These are phyloP conservation scores for Phymatocera aterrima DNA, from an alignment of 2,888 invertebrate genomes.

Conservation along the genomic window DNA sequence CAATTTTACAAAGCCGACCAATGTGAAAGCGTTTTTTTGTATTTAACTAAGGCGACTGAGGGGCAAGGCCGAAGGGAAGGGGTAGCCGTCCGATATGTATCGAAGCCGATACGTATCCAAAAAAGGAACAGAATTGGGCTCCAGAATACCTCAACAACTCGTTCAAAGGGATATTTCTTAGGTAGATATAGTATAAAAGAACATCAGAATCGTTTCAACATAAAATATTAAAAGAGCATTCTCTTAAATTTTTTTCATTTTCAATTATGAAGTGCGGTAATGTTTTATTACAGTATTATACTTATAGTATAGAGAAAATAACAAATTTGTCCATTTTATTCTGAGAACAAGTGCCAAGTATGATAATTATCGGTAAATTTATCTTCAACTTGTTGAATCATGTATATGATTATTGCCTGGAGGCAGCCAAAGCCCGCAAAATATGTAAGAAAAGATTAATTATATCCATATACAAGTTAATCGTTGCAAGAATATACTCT, in stretches of 20 bases:
- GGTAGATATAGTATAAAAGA: background rate
- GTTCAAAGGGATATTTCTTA: background rate
- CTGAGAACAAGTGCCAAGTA: conserved; percentile 9
- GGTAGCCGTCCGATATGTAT: too few species aligned
- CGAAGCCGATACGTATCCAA: background rate
- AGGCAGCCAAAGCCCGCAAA: conserved; percentile 83
- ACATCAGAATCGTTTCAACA: background rate
- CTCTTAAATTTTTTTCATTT: background rate
- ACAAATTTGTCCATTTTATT: conserved; percentile 9
- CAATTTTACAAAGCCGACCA: too few species aligned
- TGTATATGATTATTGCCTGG: conserved; percentile 67
- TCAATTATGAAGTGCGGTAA: background rate
- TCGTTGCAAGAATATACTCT: conserved; percentile 91
- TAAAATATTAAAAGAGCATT: background rate
- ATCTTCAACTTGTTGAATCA: background rate
- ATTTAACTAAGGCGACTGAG: too few species aligned
- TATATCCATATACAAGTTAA: conserved; percentile 92
- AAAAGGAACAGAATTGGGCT: background rate
- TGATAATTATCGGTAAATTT: background rate
- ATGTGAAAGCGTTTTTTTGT: too few species aligned
- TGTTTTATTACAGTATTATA: conserved; percentile 3
- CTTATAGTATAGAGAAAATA: background rate
- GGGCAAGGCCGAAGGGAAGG: too few species aligned
- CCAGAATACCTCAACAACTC: background rate
- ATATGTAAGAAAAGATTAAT: conserved; percentile 90